A percentile compares a stretch with the other conserved stretches of the same genome.
Evolutionary conservation across 2,888 invertebrate genomes (phyloP).

Genomic region (Allolobophora icterica): DNA sequence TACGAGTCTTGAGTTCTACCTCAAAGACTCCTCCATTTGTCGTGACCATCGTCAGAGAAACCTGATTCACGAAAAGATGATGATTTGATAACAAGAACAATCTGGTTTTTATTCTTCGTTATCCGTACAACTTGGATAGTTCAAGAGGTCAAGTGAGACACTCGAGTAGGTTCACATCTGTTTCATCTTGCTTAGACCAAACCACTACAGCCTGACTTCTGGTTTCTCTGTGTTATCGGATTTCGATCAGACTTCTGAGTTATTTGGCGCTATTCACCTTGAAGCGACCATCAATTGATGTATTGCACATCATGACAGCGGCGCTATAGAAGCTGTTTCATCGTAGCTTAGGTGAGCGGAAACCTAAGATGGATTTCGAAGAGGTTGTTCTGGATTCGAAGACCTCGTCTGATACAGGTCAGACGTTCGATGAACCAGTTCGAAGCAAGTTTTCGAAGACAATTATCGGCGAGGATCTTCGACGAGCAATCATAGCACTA

Average conservation of each 20-base stretch:
- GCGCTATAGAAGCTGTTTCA: not conserved
- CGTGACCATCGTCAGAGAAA: not conserved
- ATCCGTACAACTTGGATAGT: not conserved
- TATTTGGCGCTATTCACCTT: not conserved
- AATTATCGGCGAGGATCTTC: not conserved
- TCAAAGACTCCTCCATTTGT: not conserved
- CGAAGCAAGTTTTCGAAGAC: slow-evolving; percentile 8
- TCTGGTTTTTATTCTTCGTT: not conserved
- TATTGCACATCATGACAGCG: not conserved
- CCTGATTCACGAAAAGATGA: not conserved
- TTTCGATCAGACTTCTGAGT: not conserved
- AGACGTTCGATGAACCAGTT: not conserved
- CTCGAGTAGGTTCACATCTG: not conserved
- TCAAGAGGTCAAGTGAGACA: not conserved
- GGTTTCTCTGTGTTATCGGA: not conserved
- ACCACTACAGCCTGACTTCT: not conserved
- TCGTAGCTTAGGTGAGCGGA: not conserved
- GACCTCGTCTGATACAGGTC: not conserved
- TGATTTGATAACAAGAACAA: not conserved
- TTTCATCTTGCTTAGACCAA: not conserved
- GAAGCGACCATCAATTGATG: not conserved
- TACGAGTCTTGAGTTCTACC: not conserved
- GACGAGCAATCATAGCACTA: not conserved
- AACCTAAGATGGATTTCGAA: not conserved
- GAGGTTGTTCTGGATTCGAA: not conserved